These are phyloP conservation scores for Ptyas mucosa DNA, from an alignment of 2,113 vertebrate species.

Conservation along the genomic window DNA sequence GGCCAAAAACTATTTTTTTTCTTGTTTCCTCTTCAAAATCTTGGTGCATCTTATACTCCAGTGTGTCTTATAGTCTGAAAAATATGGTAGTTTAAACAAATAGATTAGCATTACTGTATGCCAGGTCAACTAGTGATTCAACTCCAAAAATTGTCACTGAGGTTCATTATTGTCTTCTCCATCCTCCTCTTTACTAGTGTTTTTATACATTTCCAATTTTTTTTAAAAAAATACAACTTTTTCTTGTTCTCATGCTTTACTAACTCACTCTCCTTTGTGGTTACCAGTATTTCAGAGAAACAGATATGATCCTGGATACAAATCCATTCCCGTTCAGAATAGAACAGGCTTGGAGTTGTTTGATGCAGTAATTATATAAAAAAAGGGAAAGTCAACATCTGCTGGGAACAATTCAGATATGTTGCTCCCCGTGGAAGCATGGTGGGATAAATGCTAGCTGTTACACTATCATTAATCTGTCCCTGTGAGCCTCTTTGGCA, in stretches of 20 bases:
- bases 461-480: not conserved
- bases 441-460: not conserved
- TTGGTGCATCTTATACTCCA: too few species aligned
- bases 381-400: not conserved
- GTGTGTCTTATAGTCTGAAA: too few species aligned
- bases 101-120: not conserved
- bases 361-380: not conserved
- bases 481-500: not conserved
- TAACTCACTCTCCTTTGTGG: not conserved
- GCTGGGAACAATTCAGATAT: not conserved
- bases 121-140: not conserved
- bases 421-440: not conserved
- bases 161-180: not conserved
- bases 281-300: not conserved
- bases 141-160: not conserved
- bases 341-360: not conserved
- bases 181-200: not conserved
- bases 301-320: not conserved
- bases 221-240: not conserved
- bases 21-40: too few species aligned
- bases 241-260: not conserved
- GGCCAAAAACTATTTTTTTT: too few species aligned
- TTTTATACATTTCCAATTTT: not conserved
- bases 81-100: not conserved
- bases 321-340: not conserved